Conservation (phyloP, 2,797 vertebrate species). For the Clamator glandarius region DNA sequence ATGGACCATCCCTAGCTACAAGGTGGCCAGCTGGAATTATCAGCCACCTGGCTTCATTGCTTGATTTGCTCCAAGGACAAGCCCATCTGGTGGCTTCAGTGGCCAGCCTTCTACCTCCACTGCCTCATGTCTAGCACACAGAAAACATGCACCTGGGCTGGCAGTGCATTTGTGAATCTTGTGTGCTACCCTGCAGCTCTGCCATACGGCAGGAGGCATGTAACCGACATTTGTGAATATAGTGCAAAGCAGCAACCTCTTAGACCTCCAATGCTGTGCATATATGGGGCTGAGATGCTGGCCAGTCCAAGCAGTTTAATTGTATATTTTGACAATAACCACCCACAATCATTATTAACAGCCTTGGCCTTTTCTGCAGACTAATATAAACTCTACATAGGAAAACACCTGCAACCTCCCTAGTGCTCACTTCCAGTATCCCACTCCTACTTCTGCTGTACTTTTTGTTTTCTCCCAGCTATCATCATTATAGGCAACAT, state of each 20-base stretch:
- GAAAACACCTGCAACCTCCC: not conserved
- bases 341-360: not conserved
- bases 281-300: not conserved
- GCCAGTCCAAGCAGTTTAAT: not conserved
- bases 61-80: not conserved
- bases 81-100: constrained; percentile 5
- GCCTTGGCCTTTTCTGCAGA: not conserved
- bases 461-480: not conserved
- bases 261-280: not conserved
- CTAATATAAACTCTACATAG: not conserved
- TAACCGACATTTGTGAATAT: not conserved
- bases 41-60: not conserved
- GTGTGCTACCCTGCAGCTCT: not conserved
- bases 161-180: not conserved
- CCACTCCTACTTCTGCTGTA: not conserved
- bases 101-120: not conserved
- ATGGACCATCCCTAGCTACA: not conserved
- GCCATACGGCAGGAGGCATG: not conserved
- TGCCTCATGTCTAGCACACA: not conserved
- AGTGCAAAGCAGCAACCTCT: not conserved
- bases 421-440: not conserved
- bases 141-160: not conserved
- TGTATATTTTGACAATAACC: not conserved
- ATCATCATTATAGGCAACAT: not conserved
- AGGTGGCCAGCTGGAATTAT: constrained; percentile 3